A percentile compares a stretch with the other conserved stretches of the same genome.
phyloP scores from a whole-genome alignment of 2,888 invertebrate genomes.

The Hirtodrosophila confusa region DNA sequence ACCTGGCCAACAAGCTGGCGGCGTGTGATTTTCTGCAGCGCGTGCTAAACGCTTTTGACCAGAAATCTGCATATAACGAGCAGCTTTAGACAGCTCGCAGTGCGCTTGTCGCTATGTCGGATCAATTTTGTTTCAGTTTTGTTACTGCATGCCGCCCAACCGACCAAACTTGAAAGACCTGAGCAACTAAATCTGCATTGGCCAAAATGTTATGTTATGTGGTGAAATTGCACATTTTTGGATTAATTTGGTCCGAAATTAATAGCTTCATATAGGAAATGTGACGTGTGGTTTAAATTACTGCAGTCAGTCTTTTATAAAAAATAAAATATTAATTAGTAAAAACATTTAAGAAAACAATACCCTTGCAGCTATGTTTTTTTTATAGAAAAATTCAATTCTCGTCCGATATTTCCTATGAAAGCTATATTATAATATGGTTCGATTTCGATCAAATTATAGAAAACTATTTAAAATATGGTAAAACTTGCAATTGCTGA shows the following conservation, averaged over 20 bases:
- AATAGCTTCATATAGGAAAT: constrained; percentile 39
- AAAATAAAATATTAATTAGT: not conserved
- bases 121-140: constrained; percentile 69
- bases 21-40: constrained; percentile 7
- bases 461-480: no score
- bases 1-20: not conserved
- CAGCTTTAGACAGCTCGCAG: constrained; percentile 5
- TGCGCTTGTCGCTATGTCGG: constrained; percentile 62
- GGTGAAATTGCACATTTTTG: constrained; percentile 51
- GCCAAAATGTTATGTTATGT: constrained; percentile 34
- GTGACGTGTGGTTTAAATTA: constrained; percentile 39
- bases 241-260: constrained; percentile 34
- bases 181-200: constrained; percentile 71
- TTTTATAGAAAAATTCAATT: not conserved
- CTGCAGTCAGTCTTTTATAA: constrained; percentile 39
- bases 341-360: no score
- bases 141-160: constrained; percentile 45
- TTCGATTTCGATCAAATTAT: no score
- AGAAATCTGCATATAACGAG: constrained; percentile 8
- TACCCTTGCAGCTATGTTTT: no score
- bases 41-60: constrained; percentile 46
- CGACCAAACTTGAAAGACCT: constrained; percentile 67
- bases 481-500: no score
- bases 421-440: no score
- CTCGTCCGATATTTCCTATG: no score